Base-by-base conservation (phyloP, 1,140 invertebrate species). In the Drosophila ogumai region DNA sequence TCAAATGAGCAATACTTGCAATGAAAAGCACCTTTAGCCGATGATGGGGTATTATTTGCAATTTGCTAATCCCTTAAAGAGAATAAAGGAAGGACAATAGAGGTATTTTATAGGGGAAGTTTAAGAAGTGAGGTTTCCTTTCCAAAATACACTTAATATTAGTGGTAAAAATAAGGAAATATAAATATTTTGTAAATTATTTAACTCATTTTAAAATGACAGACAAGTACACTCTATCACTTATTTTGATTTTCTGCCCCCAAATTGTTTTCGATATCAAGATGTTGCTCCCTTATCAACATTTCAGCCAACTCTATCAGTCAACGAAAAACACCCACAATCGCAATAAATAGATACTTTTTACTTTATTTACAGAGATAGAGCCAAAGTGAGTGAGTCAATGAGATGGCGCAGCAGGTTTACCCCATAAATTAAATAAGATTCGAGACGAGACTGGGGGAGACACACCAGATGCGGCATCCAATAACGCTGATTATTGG, bases 341-440 rank as follows among this genome's bases (percentile, higher is more conserved):
- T 31, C 34, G 17, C 15, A 59, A 59, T 68, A 68, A 47, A 69
- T 57, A 56, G 5, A 59, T 17, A 72, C 66, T 31, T 46, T 41
- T 43, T 43, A 43, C 36, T 72, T 72, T 72, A 72, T 72, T 72
- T 59, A 72, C 44, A 72, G 9, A 59, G 9, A 72, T 36, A 36
- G 17, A 59, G 50, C 52, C 71, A 36, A 7, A 15, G 17, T n/a
- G 34, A 36, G 49, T 74, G 58, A 74, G 41, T 56, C 57, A 28
- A 40, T 9, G 38, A 46, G 47, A 40, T 57, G 50, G 49, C 57
- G 34, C 41, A 73, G 41, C 15, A 25, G 38, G 54, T 49, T 36
- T 36, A 63, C 41, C 69, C 58, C 61, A 72, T 59, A 72, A 59
- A 36, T 72, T 49, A 72, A 72, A 36, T 15, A 59, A 50, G 44